These are phyloP conservation scores for Yasuhikotakia modesta DNA, from an alignment of 2,797 vertebrate genomes.

Conservation along the genomic window DNA sequence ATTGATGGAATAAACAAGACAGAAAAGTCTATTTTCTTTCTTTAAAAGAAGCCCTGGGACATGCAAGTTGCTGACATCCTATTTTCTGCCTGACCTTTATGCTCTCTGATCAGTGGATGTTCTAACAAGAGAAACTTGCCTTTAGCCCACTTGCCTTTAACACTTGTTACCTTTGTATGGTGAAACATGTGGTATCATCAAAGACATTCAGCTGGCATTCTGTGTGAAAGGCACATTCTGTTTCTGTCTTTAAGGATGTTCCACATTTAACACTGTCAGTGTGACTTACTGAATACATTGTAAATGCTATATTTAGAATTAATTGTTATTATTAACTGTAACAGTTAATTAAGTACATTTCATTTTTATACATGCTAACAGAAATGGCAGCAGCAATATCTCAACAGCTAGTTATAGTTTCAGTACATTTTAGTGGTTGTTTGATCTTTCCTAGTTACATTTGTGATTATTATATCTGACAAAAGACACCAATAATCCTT, in stretches of 20 bases:
- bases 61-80: slow-evolving; percentile 36
- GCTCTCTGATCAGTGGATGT: slow-evolving; percentile 20
- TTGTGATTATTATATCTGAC: no score
- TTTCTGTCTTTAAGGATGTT: not conserved
- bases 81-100: slow-evolving; percentile 46
- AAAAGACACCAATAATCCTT: no score
- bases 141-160: slow-evolving; percentile 2
- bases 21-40: slow-evolving; percentile 38
- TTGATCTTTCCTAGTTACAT: not conserved
- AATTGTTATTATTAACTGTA: slow-evolving; percentile 13
- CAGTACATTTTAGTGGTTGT: not conserved
- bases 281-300: slow-evolving; percentile 13
- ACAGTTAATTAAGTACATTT: not conserved
- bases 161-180: not conserved
- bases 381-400: not conserved
- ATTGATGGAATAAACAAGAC: slow-evolving; percentile 44
- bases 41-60: slow-evolving; percentile 47
- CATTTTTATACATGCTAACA: not conserved
- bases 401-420: not conserved
- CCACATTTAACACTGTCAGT: slow-evolving; percentile 1
- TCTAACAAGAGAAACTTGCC: slow-evolving; percentile 12
- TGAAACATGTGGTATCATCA: slow-evolving; percentile 8
- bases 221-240: not conserved
- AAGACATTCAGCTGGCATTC: not conserved
- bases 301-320: not conserved